Base-by-base conservation (phyloP, 2,113 vertebrate genomes). In the Ahaetulla prasina region DNA sequence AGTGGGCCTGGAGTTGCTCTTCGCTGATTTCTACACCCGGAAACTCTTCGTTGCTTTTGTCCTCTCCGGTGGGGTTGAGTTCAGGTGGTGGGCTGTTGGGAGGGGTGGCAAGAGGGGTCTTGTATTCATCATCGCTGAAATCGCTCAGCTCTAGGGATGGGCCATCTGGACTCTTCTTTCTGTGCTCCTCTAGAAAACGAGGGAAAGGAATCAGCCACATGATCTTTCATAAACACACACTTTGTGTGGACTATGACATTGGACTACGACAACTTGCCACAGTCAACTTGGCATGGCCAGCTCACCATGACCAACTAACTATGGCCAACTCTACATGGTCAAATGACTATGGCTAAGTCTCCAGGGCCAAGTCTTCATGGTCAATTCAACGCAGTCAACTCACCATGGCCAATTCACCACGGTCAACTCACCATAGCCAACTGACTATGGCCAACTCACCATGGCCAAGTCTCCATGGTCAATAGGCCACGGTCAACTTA, bases 121-220 rank as follows among this genome's bases (percentile, higher is more conserved):
- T 98, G 94, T 99, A 99, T 63, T 99, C 99, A 43, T 99, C 99
- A 87, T 99, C 99, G 91, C 99, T 99, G 89, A 98, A 27, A 68
- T 99, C 98, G 35, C 98, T 99, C 89, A 95, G 95, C 90, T 99
- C 98, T 23, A 97, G 95, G 35, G 97, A 96, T 52, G 96, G 90
- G 50, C 92, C 68, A 9, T 94, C 96, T 92, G 98, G 53, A 93
- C 96, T 96, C 94, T 97, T 96, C 94, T 91, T 96, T 97, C 98
- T 94, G 90, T 91, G 92, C 10, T 97, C 97, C 89, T 99, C 98
- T 97, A 97, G 45, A 90, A 91, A 95, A 53, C 68, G 85, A 68
- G 55, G 39, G 18, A 14, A 39, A 30, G 43, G 45, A n/a, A 35
- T 7, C 23, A n/a, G 22, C 52, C 47, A 90, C 3, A 8, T 9